Percentiles rank a stretch among this genome's conserved stretches.
phyloP scores from a whole-genome alignment of 1,140 invertebrate genomes.

The Drosophila saltans region DNA sequence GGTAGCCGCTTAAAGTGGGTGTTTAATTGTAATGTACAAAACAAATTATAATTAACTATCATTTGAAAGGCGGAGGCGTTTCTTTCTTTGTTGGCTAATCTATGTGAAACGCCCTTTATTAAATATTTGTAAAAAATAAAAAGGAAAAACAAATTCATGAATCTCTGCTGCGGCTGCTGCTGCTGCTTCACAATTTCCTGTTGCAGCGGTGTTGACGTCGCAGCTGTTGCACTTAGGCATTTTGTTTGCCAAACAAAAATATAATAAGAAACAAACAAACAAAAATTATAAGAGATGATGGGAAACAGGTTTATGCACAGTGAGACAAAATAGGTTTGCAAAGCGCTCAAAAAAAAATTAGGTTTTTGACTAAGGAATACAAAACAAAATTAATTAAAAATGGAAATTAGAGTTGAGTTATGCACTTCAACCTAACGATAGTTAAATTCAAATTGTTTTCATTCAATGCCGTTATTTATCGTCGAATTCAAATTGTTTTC shows the following conservation, averaged over 20 bases:
- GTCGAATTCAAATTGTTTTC: too few species aligned
- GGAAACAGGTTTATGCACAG: constrained; percentile 60
- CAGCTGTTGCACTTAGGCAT: constrained; percentile 31
- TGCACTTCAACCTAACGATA: too few species aligned
- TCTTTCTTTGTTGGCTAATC: constrained; percentile 28
- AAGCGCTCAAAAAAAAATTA: not conserved
- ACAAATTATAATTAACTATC: constrained; percentile 40
- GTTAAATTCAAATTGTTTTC: too few species aligned
- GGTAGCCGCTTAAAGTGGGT: constrained; percentile 56
- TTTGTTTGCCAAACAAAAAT: constrained; percentile 69
- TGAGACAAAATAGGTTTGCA: constrained; percentile 9
- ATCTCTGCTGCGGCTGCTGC: constrained; percentile 6
- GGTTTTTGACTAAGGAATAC: too few species aligned
- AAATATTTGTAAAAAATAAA: constrained; percentile 27
- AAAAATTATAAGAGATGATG: constrained; percentile 2
- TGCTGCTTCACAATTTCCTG: constrained; percentile 47
- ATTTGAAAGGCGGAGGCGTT: constrained; percentile 53
- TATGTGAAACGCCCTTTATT: constrained; percentile 60
- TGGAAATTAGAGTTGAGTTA: too few species aligned
- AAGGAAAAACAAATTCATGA: constrained; percentile 29
- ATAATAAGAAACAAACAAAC: constrained; percentile 26
- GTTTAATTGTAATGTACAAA: constrained; percentile 32
- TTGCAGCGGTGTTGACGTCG: constrained; percentile 22
- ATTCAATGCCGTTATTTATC: too few species aligned
- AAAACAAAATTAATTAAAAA: too few species aligned